Evolutionary conservation across 2,113 vertebrate genomes (phyloP).

Genomic region (Planiliza haematocheilus): DNA sequence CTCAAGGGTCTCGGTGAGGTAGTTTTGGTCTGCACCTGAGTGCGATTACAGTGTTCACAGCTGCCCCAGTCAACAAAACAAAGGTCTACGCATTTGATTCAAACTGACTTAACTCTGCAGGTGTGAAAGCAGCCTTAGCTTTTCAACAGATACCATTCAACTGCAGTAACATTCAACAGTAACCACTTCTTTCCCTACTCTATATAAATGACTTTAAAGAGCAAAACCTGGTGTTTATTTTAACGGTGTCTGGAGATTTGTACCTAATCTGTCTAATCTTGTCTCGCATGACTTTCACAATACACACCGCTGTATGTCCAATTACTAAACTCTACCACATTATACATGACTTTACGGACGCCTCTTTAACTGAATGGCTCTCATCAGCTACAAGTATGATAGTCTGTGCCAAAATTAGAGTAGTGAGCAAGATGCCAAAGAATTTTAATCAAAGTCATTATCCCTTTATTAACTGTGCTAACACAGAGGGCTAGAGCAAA

Average conservation of each 20-base stretch:
- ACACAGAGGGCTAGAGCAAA: conserved; percentile 51
- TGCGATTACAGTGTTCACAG: no score
- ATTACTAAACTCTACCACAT: background rate
- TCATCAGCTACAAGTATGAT: conserved; percentile 1
- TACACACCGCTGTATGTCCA: background rate
- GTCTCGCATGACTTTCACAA: background rate
- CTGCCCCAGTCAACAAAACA: no score
- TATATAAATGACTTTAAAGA: conserved; percentile 7
- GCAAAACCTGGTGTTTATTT: conserved; percentile 8
- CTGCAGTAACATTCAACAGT: no score
- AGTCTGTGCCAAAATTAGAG: background rate
- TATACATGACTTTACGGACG: background rate
- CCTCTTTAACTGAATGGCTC: conserved; percentile 5
- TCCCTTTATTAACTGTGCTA: conserved; percentile 43
- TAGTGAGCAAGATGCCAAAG: conserved; percentile 23
- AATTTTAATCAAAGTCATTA: conserved; percentile 41
- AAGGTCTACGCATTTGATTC: no score
- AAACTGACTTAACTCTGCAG: no score
- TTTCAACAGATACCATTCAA: no score
- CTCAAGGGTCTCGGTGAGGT: no score
- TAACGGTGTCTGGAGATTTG: conserved; percentile 2
- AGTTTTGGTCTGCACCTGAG: no score
- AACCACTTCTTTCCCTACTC: background rate
- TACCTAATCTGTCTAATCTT: conserved; percentile 9
- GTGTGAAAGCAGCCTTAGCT: no score